Base-by-base conservation (phyloP, 1,140 invertebrate genomes). In the Lerema accius region DNA sequence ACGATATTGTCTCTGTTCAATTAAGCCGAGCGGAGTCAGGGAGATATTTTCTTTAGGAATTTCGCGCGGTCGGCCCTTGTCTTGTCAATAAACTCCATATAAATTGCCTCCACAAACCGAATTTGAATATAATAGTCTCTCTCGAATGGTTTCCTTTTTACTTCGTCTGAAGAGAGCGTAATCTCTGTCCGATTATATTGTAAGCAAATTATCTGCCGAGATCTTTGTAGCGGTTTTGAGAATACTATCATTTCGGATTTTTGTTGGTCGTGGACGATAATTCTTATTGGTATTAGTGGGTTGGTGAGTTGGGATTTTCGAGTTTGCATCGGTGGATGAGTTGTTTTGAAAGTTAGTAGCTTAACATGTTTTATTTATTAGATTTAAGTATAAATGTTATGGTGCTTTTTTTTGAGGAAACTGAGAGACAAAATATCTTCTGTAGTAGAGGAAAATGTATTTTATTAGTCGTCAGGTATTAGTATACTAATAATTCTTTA, bases 81-180 rank as follows among this genome's bases (percentile, higher is more conserved):
- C 83, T 87, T 89, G 86, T 89, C 86, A 89, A 87, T 89, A 89
- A 86, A 83, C 72, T 76, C 86, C 84, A 81, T 87, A 89, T 89
- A 89, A 87, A 89, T 89, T 87, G 84, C 86, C 82, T 81, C 72
- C 65, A 75, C 79, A 73, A 73, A 70, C 73, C 75, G 84, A 87
- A 89, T 89, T 87, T 89, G 86, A 89, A 89, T 87, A 89, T 89
- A 89, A 89, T 89, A 86, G 86, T 65, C 70, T 48, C 68, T 59
- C 56, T 85, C 78, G 78, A 84, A 79, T 78, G 67, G 71, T 59
- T 80, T 71, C 58, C 77, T 86, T 86, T 86, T 87, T 82, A 79
- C 78, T 78, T 82, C 77, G 78, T 75, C 77, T 73, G 81, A 73
- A 78, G 76, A 75, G 74, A 71, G 68, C 62, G 77, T 79, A 86